These are phyloP conservation scores for Virgularia gustaviana DNA, from an alignment of 92 coral and sea anemone genomes.

Conservation along the genomic window DNA sequence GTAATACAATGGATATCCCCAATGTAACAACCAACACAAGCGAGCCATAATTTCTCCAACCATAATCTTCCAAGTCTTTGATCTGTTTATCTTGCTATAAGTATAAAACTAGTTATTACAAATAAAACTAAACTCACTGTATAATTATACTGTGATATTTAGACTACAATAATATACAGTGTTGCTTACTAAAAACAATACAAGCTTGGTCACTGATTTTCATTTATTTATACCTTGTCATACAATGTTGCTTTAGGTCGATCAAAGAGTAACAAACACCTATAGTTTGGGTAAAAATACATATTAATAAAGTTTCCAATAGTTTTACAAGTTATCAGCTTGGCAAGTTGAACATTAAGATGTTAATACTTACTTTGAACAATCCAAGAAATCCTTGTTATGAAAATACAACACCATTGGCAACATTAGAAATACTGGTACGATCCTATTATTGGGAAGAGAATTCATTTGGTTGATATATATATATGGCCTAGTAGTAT, in stretches of 20 bases:
- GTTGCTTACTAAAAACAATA: not conserved
- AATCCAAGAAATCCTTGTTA: constrained; percentile 25
- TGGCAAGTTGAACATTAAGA: too few relatives aligned
- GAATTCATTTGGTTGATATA: too few relatives aligned
- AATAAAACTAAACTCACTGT: too few relatives aligned
- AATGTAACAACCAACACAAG: constrained; percentile 48
- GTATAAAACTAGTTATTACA: too few relatives aligned
- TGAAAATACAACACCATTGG: constrained; percentile 42
- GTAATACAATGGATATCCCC: constrained; percentile 50
- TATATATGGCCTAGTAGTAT: too few relatives aligned
- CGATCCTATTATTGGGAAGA: constrained; percentile 18
- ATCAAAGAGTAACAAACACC: constrained; percentile 82
- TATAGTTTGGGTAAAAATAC: constrained; percentile 7
- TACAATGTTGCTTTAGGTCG: constrained; percentile 56
- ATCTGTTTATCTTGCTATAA: not conserved
- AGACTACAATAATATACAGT: not conserved
- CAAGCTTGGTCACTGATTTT: too few relatives aligned
- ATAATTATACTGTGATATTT: too few relatives aligned
- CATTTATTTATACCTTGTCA: constrained; percentile 18
- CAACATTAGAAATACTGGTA: constrained; percentile 47
- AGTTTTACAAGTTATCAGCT: not conserved
- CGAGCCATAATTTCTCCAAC: constrained; percentile 68
- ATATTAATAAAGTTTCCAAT: not conserved
- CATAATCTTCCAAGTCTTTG: not conserved
- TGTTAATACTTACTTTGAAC: constrained; percentile 9